Conservation (phyloP, 2,888 invertebrate genomes). For the Allolobophora icterica region DNA sequence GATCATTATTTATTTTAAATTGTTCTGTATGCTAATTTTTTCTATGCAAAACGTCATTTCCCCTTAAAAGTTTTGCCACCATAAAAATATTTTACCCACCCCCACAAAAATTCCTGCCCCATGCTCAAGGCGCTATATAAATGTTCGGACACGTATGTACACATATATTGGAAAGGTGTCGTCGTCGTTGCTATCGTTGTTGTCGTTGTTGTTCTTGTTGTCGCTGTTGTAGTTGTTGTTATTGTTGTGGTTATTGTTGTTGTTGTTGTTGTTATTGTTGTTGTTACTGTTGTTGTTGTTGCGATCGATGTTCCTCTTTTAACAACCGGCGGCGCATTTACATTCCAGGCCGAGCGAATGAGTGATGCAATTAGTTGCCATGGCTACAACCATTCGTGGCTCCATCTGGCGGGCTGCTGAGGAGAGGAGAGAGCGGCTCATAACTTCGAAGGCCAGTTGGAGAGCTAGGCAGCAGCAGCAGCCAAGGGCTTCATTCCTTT, state of each 20-base stretch:
- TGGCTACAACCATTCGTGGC: neutral
- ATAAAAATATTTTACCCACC: no score
- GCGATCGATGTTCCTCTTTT: neutral
- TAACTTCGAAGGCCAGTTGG: neutral
- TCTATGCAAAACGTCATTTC: no score
- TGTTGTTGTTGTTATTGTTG: neutral
- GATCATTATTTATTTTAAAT: no score
- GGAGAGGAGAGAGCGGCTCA: neutral
- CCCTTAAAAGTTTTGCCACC: no score
- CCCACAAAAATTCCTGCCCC: no score
- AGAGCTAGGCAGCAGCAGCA: neutral
- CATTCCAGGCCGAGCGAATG: neutral
- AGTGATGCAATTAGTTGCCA: conserved; percentile 20
- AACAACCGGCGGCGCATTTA: neutral
- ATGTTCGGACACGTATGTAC: neutral
- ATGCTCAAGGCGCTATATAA: neutral
- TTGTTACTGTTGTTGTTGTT: neutral
- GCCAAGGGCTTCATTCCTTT: neutral
- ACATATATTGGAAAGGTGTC: no score
- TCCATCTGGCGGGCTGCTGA: neutral
- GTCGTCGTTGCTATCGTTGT: no score
- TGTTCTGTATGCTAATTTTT: no score
- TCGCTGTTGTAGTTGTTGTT: no score
- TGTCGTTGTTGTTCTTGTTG: no score
- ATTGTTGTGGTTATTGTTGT: no score